Evolutionary conservation across 2,888 invertebrate species (phyloP).

Genomic region (Ommatoiulus sabulosus): DNA sequence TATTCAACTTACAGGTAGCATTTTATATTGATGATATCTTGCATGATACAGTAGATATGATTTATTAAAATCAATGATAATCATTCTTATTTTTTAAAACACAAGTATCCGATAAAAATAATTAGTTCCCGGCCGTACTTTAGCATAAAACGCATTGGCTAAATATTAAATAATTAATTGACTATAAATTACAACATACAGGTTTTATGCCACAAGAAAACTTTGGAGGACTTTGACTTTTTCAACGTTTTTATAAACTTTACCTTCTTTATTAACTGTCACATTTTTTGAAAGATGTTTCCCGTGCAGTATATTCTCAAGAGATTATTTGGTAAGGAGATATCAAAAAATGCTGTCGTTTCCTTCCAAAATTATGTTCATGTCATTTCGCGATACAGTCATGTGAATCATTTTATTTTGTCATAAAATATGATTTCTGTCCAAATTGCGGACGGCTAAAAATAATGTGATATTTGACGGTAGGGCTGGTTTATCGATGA

Average conservation of each 20-base stretch:
- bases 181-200: neutral
- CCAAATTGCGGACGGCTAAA: neutral
- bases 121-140: no score
- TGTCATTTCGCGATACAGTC: neutral
- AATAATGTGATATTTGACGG: neutral
- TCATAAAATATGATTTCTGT: constrained; percentile 4
- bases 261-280: constrained; percentile 31
- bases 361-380: constrained; percentile 23
- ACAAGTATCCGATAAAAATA: no score
- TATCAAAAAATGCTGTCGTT: constrained; percentile 15
- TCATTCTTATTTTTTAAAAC: no score
- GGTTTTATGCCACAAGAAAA: neutral
- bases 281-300: constrained; percentile 47
- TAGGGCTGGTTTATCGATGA: constrained; percentile 24
- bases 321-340: neutral
- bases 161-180: neutral
- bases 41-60: no score
- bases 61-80: no score
- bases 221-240: constrained; percentile 18
- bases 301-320: constrained; percentile 8
- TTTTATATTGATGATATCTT: no score
- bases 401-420: constrained; percentile 23
- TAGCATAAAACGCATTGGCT: no score
- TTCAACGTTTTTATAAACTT: neutral
- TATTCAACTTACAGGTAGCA: no score